phyloP scores from a whole-genome alignment of 2,113 vertebrate species.

The Passer montanus region DNA sequence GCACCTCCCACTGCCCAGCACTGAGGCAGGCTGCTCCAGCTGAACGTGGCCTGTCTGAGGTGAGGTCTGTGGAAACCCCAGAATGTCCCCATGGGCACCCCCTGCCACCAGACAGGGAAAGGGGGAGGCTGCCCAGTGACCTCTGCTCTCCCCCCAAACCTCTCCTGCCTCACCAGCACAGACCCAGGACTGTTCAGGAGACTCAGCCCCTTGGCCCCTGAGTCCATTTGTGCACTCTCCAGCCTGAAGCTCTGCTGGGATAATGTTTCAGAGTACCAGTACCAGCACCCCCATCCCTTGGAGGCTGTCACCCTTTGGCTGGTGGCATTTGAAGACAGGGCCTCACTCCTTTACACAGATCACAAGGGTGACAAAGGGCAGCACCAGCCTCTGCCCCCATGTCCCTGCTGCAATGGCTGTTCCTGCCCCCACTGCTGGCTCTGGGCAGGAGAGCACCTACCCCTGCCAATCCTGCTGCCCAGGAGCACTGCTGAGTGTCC shows the following conservation, averaged over 20 bases:
- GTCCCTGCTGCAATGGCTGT: accelerated
- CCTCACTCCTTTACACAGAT: accelerated
- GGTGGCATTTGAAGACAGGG: neutral
- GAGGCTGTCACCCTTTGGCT: neutral
- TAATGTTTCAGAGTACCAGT: neutral
- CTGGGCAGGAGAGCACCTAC: neutral
- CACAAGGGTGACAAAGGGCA: neutral
- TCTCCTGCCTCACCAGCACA: neutral
- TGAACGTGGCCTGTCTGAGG: accelerated
- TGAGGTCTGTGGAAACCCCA: neutral
- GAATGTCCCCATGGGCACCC: neutral
- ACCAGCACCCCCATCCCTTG: neutral
- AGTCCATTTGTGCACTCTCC: neutral
- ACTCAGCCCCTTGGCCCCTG: neutral
- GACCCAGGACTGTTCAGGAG: neutral
- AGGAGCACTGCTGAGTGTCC: neutral
- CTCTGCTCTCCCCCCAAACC: neutral
- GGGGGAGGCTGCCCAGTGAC: neutral
- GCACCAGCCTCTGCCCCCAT: neutral
- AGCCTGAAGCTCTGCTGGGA: neutral
- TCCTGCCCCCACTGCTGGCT: neutral
- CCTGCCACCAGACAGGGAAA: neutral
- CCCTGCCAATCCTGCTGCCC: neutral
- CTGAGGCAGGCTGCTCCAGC: neutral
- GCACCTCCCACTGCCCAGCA: neutral